These are phyloP conservation scores for Conops quadrifasciatus DNA, from an alignment of 2,888 invertebrate species.

Conservation along the genomic window DNA sequence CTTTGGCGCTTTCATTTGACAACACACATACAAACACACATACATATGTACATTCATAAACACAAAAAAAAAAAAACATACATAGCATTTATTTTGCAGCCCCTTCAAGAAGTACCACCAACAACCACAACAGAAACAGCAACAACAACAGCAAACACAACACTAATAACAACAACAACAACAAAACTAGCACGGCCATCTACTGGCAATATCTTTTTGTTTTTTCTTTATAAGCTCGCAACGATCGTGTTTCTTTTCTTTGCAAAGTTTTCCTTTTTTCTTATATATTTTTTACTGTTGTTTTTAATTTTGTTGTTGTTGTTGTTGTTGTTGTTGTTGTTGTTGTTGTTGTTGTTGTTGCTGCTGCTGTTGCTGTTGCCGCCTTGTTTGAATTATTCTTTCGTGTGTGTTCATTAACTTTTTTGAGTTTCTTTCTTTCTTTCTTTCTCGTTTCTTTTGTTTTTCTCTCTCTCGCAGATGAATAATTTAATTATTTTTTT, in stretches of 20 bases:
- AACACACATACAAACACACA: not conserved
- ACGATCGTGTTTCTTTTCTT: not conserved
- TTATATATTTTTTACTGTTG: conserved; percentile 26
- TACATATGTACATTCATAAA: too few species aligned
- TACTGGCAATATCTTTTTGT: too few species aligned
- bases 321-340: conserved; percentile 20
- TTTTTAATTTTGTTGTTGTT: conserved; percentile 36
- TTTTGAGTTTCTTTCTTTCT: conserved; percentile 23
- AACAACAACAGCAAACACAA: conserved; percentile 37
- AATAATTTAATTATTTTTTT: conserved; percentile 63
- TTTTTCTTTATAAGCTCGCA: not conserved
- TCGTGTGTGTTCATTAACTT: conserved; percentile 22
- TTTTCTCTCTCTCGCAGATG: conserved; percentile 48
- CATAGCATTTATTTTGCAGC: too few species aligned
- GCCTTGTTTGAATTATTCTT: conserved; percentile 35
- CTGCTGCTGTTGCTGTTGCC: conserved; percentile 30
- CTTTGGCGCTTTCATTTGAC: too few species aligned
- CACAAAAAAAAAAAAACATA: too few species aligned
- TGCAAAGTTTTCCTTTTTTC: not conserved
- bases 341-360: conserved; percentile 28
- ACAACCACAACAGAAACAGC: conserved; percentile 17
- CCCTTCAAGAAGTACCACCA: too few species aligned
- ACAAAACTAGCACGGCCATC: not conserved
- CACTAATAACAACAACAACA: conserved; percentile 9
- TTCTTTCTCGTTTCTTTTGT: conserved; percentile 27